A percentile compares a stretch with the other conserved stretches of the same genome.
These are phyloP conservation scores for Aegotheles bennettii DNA, from an alignment of 2,113 vertebrate genomes.

Conservation along the genomic window DNA sequence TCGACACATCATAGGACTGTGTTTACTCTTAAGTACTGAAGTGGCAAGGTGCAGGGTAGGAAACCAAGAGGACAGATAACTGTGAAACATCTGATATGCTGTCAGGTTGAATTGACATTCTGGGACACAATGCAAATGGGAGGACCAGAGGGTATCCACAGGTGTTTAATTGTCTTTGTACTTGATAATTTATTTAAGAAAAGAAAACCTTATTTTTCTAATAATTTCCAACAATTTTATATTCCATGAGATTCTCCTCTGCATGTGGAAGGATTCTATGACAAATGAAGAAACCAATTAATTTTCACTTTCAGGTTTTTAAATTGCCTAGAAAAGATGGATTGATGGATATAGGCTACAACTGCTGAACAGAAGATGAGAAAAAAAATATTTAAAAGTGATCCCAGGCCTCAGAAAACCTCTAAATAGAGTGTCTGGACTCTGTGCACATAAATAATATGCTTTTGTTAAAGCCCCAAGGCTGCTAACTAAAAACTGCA, in stretches of 20 bases:
- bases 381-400: not conserved
- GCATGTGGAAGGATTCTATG: not conserved
- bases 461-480: not conserved
- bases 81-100: not conserved
- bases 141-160: not conserved
- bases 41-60: not conserved
- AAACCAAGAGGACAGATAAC: not conserved
- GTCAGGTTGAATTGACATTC: not conserved
- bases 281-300: not conserved
- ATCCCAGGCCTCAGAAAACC: not conserved
- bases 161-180: not conserved
- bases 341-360: not conserved
- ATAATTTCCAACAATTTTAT: not conserved
- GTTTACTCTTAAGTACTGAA: not conserved
- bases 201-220: not conserved
- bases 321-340: not conserved
- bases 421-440: not conserved
- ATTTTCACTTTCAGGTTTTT: not conserved
- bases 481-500: not conserved
- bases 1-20: not conserved
- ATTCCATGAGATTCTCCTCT: not conserved
- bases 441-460: conserved; percentile 13
- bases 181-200: not conserved
- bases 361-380: not conserved
- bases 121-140: not conserved